Conservation (phyloP, 2,797 vertebrate genomes). For the Sebastes wilsoni region DNA sequence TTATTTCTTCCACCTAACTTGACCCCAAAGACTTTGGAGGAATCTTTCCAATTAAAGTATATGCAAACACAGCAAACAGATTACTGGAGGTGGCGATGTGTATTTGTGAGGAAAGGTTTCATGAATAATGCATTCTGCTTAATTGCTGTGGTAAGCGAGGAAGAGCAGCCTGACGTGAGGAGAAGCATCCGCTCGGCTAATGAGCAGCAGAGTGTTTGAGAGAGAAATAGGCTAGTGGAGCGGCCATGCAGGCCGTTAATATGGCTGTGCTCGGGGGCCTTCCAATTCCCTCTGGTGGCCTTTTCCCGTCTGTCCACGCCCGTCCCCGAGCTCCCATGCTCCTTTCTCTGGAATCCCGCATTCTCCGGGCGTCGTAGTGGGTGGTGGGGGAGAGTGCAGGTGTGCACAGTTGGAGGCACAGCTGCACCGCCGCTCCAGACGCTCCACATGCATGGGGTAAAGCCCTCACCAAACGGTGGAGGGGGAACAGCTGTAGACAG, state of each 20-base stretch:
- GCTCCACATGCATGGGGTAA: constrained; percentile 66
- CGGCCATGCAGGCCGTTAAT: constrained; percentile 42
- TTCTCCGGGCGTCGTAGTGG: constrained; percentile 69
- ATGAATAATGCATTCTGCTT: constrained; percentile 83
- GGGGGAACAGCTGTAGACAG: constrained; percentile 82
- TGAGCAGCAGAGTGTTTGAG: constrained; percentile 71
- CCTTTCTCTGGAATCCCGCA: constrained; percentile 57
- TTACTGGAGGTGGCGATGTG: constrained; percentile 59
- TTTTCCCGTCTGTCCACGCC: constrained; percentile 54
- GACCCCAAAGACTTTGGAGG: constrained; percentile 61
- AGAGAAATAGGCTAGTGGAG: constrained; percentile 54
- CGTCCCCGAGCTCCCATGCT: constrained; percentile 42
- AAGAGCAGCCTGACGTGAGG: constrained; percentile 65
- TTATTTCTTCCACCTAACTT: constrained; percentile 31
- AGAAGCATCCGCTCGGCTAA: constrained; percentile 68
- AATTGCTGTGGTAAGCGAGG: constrained; percentile 74
- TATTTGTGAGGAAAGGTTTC: constrained; percentile 64
- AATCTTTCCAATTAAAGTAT: constrained; percentile 74
- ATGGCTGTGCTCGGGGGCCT: constrained; percentile 24
- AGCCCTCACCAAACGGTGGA: constrained; percentile 69
- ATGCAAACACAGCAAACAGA: constrained; percentile 73
- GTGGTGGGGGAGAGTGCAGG: constrained; percentile 75
- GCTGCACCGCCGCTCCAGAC: constrained; percentile 78
- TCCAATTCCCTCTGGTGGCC: constrained; percentile 25
- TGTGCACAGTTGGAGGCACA: constrained; percentile 82